Evolutionary conservation across 2,113 vertebrate species (phyloP).

Genomic region (Cephalopterus ornatus): DNA sequence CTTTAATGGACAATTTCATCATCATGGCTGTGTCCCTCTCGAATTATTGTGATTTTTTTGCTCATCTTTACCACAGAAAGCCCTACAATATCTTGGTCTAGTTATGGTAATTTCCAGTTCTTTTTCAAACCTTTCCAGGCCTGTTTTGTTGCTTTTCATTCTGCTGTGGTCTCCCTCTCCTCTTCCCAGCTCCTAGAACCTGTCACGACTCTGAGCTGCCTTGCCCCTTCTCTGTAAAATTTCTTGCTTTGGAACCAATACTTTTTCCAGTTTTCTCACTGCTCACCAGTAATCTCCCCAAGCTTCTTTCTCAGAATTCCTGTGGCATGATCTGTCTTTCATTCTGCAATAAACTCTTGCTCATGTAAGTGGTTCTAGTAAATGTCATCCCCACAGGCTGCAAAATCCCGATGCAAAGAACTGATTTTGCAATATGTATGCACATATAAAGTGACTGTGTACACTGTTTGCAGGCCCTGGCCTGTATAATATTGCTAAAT

Average conservation of each 20-base stretch:
- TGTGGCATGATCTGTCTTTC: not conserved
- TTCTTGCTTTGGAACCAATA: not conserved
- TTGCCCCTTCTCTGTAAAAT: not conserved
- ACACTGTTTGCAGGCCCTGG: not conserved
- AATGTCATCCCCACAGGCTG: constrained; percentile 13
- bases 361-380: constrained; percentile 44
- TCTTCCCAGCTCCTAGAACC: not conserved
- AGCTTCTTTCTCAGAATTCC: not conserved
- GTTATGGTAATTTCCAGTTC: not conserved
- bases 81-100: not conserved
- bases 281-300: not conserved
- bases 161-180: not conserved
- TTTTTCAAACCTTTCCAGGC: not conserved
- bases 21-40: not conserved
- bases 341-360: constrained; percentile 18
- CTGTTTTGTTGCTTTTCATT: not conserved
- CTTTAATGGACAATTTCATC: not conserved
- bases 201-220: not conserved
- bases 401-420: not conserved
- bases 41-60: not conserved
- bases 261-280: not conserved
- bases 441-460: not conserved
- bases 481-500: not conserved
- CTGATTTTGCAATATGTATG: constrained; percentile 4
- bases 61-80: not conserved